These are phyloP conservation scores for Epinephelus coioides DNA, from an alignment of 2,797 vertebrate species.

Conservation along the genomic window DNA sequence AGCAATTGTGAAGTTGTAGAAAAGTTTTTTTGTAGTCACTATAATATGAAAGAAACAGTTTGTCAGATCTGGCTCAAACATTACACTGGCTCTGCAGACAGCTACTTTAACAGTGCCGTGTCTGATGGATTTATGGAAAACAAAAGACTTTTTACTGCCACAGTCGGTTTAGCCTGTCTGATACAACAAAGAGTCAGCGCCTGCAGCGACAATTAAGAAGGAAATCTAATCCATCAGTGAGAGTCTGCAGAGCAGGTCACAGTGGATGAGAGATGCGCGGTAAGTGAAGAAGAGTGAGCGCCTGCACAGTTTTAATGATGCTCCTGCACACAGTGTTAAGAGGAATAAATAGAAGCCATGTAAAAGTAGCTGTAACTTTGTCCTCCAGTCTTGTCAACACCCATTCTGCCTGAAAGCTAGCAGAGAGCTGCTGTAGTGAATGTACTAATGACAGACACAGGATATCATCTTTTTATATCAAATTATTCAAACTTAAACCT, in stretches of 20 bases:
- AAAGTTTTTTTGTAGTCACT: background rate
- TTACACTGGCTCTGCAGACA: background rate
- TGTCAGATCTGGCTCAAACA: conserved; percentile 9
- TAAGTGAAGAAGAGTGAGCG: conserved; percentile 17
- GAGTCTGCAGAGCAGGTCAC: conserved; percentile 12
- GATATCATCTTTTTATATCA: too few species aligned
- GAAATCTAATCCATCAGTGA: conserved; percentile 26
- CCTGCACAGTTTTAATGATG: conserved; percentile 24
- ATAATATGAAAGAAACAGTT: background rate
- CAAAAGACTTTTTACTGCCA: conserved; percentile 10
- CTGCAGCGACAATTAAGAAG: conserved; percentile 30
- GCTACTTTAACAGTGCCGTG: background rate
- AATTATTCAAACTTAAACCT: background rate
- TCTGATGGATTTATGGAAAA: conserved; percentile 24
- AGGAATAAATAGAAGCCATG: background rate
- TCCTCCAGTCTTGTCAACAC: background rate
- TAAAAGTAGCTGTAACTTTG: background rate
- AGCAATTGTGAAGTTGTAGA: background rate
- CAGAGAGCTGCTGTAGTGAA: background rate
- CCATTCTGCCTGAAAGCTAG: background rate
- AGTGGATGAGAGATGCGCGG: conserved; percentile 13
- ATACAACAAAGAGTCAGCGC: conserved; percentile 15
- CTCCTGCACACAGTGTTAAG: background rate
- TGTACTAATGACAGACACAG: background rate
- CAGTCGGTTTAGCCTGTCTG: conserved; percentile 5